A percentile compares a stretch with the other conserved stretches of the same genome.
These are phyloP conservation scores for Synergus umbraculus DNA, from an alignment of 2,888 invertebrate genomes.

Conservation along the genomic window DNA sequence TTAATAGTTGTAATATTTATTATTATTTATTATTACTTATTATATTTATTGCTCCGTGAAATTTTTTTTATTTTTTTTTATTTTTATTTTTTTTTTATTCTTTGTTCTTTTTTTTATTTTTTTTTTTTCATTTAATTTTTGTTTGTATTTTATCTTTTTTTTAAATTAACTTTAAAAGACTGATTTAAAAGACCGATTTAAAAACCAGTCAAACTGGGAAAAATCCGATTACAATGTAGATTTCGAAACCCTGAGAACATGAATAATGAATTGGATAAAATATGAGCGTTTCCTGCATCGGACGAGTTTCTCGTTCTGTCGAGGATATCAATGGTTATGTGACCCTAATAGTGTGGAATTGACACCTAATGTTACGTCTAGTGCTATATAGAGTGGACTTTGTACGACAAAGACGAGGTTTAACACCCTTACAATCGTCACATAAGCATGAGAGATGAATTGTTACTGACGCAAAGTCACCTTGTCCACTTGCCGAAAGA, in stretches of 20 bases:
- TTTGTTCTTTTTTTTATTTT: too few species aligned
- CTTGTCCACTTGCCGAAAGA: slow-evolving; percentile 42
- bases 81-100: too few species aligned
- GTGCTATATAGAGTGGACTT: slow-evolving; percentile 46
- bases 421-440: slow-evolving; percentile 46
- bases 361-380: slow-evolving; percentile 41
- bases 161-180: too few species aligned
- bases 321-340: slow-evolving; percentile 46
- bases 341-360: slow-evolving; percentile 42
- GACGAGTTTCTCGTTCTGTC: slow-evolving; percentile 32
- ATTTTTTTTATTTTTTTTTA: too few species aligned
- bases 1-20: too few species aligned
- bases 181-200: too few species aligned
- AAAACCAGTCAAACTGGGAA: too few species aligned
- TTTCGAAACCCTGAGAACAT: not conserved
- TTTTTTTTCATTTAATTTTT: too few species aligned
- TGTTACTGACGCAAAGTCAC: slow-evolving; percentile 43
- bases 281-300: slow-evolving; percentile 5
- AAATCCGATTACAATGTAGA: not conserved
- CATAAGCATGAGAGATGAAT: slow-evolving; percentile 47
- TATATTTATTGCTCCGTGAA: too few species aligned
- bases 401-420: slow-evolving; percentile 52
- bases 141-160: not conserved
- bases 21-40: too few species aligned
- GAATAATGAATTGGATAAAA: slow-evolving; percentile 7